Evolutionary conservation across 2,888 invertebrate species (phyloP).

Genomic region (Arge pagana): DNA sequence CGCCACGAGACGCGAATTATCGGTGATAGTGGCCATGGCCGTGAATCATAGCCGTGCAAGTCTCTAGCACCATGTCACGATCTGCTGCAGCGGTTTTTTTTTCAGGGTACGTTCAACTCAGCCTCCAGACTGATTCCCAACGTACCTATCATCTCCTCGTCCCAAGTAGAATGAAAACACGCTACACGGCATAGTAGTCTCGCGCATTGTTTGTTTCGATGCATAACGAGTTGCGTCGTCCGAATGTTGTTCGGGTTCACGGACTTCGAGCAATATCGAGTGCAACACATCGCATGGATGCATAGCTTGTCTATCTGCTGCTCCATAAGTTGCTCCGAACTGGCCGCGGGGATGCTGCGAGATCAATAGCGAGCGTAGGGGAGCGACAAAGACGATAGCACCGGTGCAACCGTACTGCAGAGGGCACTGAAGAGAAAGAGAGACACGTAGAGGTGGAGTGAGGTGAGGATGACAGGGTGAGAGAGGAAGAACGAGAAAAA

Average conservation of each 20-base stretch:
- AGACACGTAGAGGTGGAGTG: too few relatives aligned
- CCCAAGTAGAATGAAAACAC: too few relatives aligned
- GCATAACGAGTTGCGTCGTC: too few relatives aligned
- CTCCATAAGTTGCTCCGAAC: conserved; percentile 7
- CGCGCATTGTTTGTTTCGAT: too few relatives aligned
- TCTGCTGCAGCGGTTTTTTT: not conserved
- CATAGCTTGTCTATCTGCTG: conserved; percentile 53
- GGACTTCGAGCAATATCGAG: conserved; percentile 14
- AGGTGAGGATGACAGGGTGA: too few relatives aligned
- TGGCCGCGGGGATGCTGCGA: conserved; percentile 52
- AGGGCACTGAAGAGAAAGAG: conserved; percentile 29
- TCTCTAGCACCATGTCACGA: conserved; percentile 6
- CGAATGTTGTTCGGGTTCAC: too few relatives aligned
- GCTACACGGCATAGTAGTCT: too few relatives aligned
- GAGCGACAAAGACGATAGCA: conserved; percentile 29
- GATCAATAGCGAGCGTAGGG: conserved; percentile 57
- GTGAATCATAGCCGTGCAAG: not conserved
- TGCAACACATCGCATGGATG: conserved; percentile 41
- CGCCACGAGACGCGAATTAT: conserved; percentile 20
- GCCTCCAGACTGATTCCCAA: too few relatives aligned
- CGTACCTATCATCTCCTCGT: too few relatives aligned
- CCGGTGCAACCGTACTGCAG: conserved; percentile 22
- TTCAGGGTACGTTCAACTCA: not conserved
- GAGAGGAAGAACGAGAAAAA: too few relatives aligned
- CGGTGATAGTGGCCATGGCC: conserved; percentile 16